phyloP scores from a whole-genome alignment of 2,797 vertebrate species.

The Melanotaenia boesemani region DNA sequence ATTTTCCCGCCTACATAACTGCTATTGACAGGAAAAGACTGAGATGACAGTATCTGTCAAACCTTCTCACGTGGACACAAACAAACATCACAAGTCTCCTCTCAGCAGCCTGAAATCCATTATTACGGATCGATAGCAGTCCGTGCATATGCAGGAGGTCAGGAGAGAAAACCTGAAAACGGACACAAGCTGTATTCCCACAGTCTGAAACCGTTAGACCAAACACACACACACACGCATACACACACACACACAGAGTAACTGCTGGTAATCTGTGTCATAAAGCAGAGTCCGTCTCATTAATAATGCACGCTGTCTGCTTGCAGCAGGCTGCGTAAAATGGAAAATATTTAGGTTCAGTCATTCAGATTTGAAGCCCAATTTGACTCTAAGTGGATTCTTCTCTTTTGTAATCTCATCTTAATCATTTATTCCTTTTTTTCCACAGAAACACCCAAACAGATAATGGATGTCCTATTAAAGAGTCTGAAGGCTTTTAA shows the following conservation, averaged over 20 bases:
- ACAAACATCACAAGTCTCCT: slow-evolving; percentile 67
- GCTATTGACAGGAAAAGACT: slow-evolving; percentile 30
- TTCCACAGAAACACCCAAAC: slow-evolving; percentile 2
- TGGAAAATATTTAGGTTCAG: slow-evolving; percentile 72
- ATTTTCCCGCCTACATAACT: slow-evolving; percentile 25
- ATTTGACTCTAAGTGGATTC: slow-evolving; percentile 46
- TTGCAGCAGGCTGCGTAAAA: slow-evolving; percentile 71
- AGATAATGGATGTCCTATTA: neutral
- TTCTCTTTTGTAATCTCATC: neutral
- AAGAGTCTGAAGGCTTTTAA: neutral
- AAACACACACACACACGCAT: slow-evolving; percentile 26
- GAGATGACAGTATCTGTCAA: slow-evolving; percentile 54
- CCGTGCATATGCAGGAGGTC: slow-evolving; percentile 64
- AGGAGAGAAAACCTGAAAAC: slow-evolving; percentile 48
- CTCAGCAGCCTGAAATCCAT: slow-evolving; percentile 64
- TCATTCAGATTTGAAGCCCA: slow-evolving; percentile 64
- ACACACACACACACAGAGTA: slow-evolving; percentile 16
- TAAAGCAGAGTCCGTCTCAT: slow-evolving; percentile 64
- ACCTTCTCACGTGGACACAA: slow-evolving; percentile 59
- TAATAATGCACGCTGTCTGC: slow-evolving; percentile 73
- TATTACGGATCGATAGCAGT: slow-evolving; percentile 64
- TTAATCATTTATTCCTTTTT: neutral
- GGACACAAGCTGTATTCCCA: slow-evolving; percentile 52
- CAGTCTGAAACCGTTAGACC: slow-evolving; percentile 40
- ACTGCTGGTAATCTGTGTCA: slow-evolving; percentile 75